Evolutionary conservation across 2,797 vertebrate genomes (phyloP), one percentile per base, ranked within the genome.

Genomic region (Petrocephalus schoutedeni): DNA sequence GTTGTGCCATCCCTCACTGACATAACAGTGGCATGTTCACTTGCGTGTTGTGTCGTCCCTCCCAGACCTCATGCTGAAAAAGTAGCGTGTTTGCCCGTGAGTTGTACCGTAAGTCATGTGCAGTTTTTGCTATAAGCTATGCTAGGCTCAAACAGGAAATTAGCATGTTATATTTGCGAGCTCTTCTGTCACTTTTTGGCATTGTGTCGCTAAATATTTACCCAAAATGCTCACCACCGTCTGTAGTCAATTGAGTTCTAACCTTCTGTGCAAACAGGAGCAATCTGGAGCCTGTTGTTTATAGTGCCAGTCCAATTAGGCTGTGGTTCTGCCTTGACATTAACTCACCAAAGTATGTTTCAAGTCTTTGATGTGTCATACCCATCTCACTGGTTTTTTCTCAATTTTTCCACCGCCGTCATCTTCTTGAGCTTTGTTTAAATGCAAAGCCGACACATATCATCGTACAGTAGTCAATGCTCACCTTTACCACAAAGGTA

Each of bases 121-220:
- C 57, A 8, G 84, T 5, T 41, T 28, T 87, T 80, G 88, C 89
- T 85, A 83, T 89, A 88, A 87, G 88, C 89, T 82, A 85, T 89
- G 88, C 88, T 87, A 21, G 19, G 32, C 28, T 86, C n/a, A 58
- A 86, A 16, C 85, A 41, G 85, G 32, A 45, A 41, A 86, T 86
- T 61, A n/a, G 56, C 56, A 21, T 32, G 14, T 83, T 49, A 28
- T 54, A 87, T 87, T 45, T 83, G 71, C 12, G 36, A 51, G 4
- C n/a, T 9, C 19, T 82, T 87, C 28, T 83, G 54, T 61, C 74
- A 87, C 57, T 82, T 87, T 83, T 82, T 83, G 41, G 56, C 32
- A 59, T 36, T 32, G 56, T 36, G 83, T 21, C 45, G 54, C 85
- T 54, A 71, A 71, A 87, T 87, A 54, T 87, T 54, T 71, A 87